A percentile compares a stretch with the other conserved stretches of the same genome.
Conservation (phyloP, 2,888 invertebrate species). For the Octonoba sinensis region DNA sequence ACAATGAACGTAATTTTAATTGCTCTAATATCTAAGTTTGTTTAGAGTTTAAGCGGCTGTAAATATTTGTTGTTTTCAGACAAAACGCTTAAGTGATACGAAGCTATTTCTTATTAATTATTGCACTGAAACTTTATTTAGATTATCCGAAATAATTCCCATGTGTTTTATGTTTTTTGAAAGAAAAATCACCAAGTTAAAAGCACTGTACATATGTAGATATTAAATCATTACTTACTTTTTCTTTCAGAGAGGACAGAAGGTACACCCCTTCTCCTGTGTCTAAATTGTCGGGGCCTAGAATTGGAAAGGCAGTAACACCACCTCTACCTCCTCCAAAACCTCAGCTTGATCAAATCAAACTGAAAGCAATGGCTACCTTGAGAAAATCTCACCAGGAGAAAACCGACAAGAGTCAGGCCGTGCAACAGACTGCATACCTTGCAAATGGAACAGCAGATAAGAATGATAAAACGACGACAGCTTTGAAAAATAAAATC, state of each 20-base stretch:
- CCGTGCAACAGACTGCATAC: not conserved
- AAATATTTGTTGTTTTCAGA: too few species aligned
- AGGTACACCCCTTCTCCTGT: conserved; percentile 12
- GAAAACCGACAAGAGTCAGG: not conserved
- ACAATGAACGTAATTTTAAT: too few species aligned
- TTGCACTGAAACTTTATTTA: too few species aligned
- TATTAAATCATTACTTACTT: not conserved
- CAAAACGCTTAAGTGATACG: too few species aligned
- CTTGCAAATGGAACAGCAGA: not conserved
- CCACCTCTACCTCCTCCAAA: conserved; percentile 56
- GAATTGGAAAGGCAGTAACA: conserved; percentile 39
- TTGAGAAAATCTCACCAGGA: conserved; percentile 4
- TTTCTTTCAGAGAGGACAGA: conserved; percentile 35
- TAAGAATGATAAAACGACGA: not conserved
- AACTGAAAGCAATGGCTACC: conserved; percentile 23
- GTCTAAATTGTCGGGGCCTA: conserved; percentile 17
- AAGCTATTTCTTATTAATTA: too few species aligned
- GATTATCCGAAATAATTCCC: too few species aligned
- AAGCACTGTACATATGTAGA: too few species aligned
- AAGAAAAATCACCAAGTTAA: too few species aligned
- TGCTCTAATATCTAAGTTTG: too few species aligned
- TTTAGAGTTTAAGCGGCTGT: too few species aligned
- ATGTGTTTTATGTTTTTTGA: too few species aligned
- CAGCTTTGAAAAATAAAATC: not conserved
- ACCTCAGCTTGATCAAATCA: conserved; percentile 33